Base-by-base conservation (phyloP, 2,888 invertebrate genomes). In the Lacanobia oleracea region DNA sequence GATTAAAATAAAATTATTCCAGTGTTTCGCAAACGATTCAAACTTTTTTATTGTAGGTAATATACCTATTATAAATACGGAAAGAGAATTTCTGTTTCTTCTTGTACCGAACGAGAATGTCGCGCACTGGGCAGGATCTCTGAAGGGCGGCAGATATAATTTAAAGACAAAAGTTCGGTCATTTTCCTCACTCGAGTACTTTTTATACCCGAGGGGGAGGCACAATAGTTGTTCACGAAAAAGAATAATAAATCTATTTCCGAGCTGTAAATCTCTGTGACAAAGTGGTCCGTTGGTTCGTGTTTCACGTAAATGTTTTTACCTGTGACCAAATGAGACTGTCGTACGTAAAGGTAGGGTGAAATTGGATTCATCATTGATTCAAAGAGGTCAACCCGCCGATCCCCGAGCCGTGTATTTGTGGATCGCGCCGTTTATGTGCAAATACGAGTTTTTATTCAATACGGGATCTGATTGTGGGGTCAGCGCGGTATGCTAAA, bases 331-430 rank as follows among this genome's bases (percentile, higher is more conserved):
- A 89, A 91, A 91, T 89, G 87, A 88, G 88, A 84, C 87, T 85
- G 86, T 81, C 85, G 82, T 82, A 65, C 88, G 87, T 88, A 90
- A 89, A 88, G 89, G 85, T 82, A 83, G 85, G 85, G 80, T 82
- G 83, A 90, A 92, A 93, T 93, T 93, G 91, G 90, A 93, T 93
- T 93, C 93, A 93, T 93, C 92, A 93, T 91, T 93, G 91, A 94
- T 94, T 93, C 93, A 93, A 89, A 91, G 91, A 92, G 93, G 93
- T 93, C 91, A 92, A 88, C 87, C 89, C 87, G 72, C 86, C 87
- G 86, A 88, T 88, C 88, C 88, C 86, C 85, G 78, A 85, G 82
- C 87, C 71, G 68, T 82, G 81, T 86, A 85, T 88, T 85, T 86
- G 86, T 77, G 87, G 86, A 90, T 89, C 84, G 87, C 83, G 72